A percentile compares a stretch with the other conserved stretches of the same genome.
Evolutionary conservation across 2,113 vertebrate genomes (phyloP).

Genomic region (Terrapene triunguis): DNA sequence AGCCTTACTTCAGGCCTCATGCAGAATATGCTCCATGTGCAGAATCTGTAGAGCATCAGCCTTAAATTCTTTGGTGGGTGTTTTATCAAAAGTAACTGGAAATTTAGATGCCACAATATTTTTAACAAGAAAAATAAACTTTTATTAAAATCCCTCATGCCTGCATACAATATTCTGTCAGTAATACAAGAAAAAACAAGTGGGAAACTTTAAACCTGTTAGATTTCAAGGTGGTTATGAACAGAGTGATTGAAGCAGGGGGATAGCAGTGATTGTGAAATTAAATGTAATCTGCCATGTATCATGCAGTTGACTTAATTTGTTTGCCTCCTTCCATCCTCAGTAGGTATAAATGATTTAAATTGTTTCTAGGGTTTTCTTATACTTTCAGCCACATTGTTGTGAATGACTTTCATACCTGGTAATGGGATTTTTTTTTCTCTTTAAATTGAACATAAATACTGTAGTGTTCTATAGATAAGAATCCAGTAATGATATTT

Average conservation of each 20-base stretch:
- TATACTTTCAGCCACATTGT: background rate
- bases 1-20: background rate
- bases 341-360: background rate
- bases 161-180: background rate
- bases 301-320: background rate
- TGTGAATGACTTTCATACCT: background rate
- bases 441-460: background rate
- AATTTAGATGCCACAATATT: background rate
- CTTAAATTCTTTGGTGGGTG: background rate
- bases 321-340: background rate
- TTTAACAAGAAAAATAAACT: background rate
- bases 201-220: background rate
- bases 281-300: background rate
- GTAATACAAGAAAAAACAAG: background rate
- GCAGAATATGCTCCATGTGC: background rate
- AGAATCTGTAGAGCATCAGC: background rate
- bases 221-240: background rate
- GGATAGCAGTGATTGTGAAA: background rate
- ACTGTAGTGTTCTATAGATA: background rate
- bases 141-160: background rate
- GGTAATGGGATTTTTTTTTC: background rate
- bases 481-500: background rate
- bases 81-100: background rate
- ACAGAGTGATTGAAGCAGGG: background rate
- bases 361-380: background rate